phyloP scores from a whole-genome alignment of 2,113 vertebrate genomes.

The Thomomys bottae region DNA sequence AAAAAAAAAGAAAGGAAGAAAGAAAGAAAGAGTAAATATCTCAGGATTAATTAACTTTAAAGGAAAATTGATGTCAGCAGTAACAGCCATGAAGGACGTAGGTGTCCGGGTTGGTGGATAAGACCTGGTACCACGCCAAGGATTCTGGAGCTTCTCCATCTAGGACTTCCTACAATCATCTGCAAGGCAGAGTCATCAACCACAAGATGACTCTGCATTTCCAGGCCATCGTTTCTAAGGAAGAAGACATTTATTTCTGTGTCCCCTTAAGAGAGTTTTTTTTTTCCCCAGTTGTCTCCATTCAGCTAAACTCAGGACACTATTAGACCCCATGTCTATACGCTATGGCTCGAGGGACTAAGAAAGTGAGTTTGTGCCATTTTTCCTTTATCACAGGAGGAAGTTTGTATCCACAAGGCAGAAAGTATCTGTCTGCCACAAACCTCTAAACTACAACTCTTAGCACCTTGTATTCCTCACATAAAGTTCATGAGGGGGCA shows the following conservation, averaged over 20 bases:
- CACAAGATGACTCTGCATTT: conserved; percentile 43
- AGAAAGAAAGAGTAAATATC: not conserved
- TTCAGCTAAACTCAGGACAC: not conserved
- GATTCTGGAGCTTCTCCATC: not conserved
- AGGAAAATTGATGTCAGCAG: not conserved
- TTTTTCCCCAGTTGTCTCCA: not conserved
- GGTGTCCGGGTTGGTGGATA: too few relatives aligned
- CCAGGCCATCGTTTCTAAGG: not conserved
- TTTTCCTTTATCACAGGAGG: not conserved
- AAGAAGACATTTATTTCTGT: conserved; percentile 7
- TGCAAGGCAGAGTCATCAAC: not conserved
- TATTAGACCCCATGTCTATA: not conserved
- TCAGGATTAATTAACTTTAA: not conserved
- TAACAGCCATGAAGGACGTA: not conserved
- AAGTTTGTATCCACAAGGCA: not conserved
- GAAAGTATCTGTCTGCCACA: not conserved
- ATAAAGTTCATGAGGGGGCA: not conserved
- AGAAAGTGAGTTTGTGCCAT: not conserved
- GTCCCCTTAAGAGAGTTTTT: not conserved
- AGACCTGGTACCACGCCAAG: not conserved
- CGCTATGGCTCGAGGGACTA: not conserved
- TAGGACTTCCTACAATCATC: not conserved
- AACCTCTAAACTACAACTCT: not conserved
- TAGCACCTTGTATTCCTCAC: not conserved
- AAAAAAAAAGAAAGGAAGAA: too few relatives aligned